Percentiles rank a stretch among this genome's conserved stretches.
Conservation (phyloP, 2,888 invertebrate genomes). For the Siphlonurus alternatus region DNA sequence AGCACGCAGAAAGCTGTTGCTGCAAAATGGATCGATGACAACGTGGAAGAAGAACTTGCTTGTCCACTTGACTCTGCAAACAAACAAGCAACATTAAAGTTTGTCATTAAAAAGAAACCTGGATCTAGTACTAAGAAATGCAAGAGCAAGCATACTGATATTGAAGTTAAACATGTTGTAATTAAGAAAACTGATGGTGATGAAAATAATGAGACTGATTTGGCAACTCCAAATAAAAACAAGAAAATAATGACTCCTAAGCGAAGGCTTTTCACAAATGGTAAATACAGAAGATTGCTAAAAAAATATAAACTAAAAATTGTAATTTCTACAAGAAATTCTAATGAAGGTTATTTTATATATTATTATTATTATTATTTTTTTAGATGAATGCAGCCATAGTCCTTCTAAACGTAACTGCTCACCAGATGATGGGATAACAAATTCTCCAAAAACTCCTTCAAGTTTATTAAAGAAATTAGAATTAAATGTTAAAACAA, state of each 20-base stretch:
- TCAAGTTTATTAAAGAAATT: not conserved
- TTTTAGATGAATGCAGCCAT: not conserved
- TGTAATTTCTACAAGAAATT: not conserved
- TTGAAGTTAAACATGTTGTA: not conserved
- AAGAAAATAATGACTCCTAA: too few relatives aligned
- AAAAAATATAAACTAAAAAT: not conserved
- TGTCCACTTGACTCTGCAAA: not conserved
- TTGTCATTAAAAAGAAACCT: not conserved
- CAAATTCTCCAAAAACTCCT: not conserved
- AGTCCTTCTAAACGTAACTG: not conserved
- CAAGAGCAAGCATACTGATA: not conserved
- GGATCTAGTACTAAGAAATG: not conserved
- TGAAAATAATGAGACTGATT: not conserved
- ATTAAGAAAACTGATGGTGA: not conserved
- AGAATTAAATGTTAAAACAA: not conserved
- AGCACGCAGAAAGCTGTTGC: not conserved
- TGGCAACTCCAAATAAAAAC: not conserved
- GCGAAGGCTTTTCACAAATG: not conserved
- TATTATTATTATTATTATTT: not conserved
- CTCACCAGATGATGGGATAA: too few relatives aligned
- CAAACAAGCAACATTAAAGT: not conserved
- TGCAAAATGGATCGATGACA: not conserved
- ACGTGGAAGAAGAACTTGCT: not conserved
- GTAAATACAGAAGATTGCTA: too few relatives aligned
- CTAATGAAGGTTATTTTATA: too few relatives aligned